phyloP scores from a whole-genome alignment of 2,888 invertebrate species.

The Helicoverpa assulta region DNA sequence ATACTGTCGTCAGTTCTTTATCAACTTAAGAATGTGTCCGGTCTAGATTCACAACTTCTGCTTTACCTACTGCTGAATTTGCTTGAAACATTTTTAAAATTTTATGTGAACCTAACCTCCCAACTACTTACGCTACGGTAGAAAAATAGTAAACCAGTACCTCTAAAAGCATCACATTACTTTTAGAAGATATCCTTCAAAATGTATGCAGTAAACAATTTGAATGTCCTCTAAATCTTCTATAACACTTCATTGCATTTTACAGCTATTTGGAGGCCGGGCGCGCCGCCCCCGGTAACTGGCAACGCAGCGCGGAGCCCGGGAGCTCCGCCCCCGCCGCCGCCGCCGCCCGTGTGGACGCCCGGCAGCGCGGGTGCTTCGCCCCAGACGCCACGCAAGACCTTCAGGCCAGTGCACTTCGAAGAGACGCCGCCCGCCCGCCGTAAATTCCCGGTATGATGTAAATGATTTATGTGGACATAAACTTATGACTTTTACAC shows the following conservation, averaged over 20 bases:
- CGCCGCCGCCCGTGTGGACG: slow-evolving; percentile 94
- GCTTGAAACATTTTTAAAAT: no score
- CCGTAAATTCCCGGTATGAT: slow-evolving; percentile 81
- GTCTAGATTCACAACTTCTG: no score
- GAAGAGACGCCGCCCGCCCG: slow-evolving; percentile 85
- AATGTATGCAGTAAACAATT: no score
- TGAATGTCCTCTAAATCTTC: neutral
- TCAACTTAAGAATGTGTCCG: no score
- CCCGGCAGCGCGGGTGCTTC: slow-evolving; percentile 93
- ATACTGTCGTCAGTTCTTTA: no score
- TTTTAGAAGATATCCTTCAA: no score
- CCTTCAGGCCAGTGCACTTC: slow-evolving; percentile 94
- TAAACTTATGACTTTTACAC: neutral
- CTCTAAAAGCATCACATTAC: no score
- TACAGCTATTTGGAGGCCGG: slow-evolving; percentile 87
- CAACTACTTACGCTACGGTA: no score
- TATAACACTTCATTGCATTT: slow-evolving; percentile 13
- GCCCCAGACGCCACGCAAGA: slow-evolving; percentile 93
- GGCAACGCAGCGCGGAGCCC: slow-evolving; percentile 81
- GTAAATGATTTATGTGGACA: neutral
- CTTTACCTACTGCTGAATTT: no score
- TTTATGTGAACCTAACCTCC: no score
- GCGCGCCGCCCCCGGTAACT: slow-evolving; percentile 79
- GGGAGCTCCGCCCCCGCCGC: slow-evolving; percentile 89
- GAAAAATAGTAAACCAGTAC: no score